A percentile compares a stretch with the other conserved stretches of the same genome.
Evolutionary conservation across 2,888 invertebrate species (phyloP).

Genomic region (Eueremaeus valkanovi): DNA sequence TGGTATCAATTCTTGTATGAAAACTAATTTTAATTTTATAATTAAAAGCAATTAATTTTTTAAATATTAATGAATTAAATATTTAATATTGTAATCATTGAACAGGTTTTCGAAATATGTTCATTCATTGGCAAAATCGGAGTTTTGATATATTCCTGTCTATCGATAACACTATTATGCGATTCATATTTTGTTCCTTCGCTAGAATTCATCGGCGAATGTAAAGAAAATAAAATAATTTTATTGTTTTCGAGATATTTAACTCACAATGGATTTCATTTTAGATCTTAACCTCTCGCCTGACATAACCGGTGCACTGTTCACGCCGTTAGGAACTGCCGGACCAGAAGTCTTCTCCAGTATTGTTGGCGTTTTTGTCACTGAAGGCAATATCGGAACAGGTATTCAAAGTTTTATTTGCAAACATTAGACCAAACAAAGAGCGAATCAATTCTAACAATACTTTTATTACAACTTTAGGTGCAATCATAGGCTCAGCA

Average conservation of each 20-base stretch:
- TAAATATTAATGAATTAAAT: neutral
- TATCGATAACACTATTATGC: constrained; percentile 2
- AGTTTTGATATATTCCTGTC: constrained; percentile 27
- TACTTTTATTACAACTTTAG: constrained; percentile 52
- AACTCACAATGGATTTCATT: neutral
- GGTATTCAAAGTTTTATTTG: neutral
- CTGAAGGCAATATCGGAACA: constrained; percentile 26
- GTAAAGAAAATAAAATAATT: neutral
- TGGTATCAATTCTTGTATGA: neutral
- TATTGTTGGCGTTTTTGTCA: constrained; percentile 12
- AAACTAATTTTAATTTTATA: too few species aligned
- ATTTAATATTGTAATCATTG: neutral
- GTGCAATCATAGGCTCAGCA: constrained; percentile 79
- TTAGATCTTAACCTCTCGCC: neutral
- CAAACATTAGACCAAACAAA: neutral
- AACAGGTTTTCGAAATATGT: constrained; percentile 14
- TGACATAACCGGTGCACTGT: constrained; percentile 27
- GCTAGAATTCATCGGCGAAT: constrained; percentile 14
- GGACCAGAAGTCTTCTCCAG: constrained; percentile 5
- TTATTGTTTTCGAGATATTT: neutral
- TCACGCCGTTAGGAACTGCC: constrained; percentile 13
- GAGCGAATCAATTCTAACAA: neutral
- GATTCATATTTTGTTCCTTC: constrained; percentile 20
- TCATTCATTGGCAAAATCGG: constrained; percentile 18
- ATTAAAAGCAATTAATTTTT: neutral